A percentile compares a stretch with the other conserved stretches of the same genome.
Evolutionary conservation across 2,888 invertebrate species (phyloP).

Genomic region (Agapostemon virescens): DNA sequence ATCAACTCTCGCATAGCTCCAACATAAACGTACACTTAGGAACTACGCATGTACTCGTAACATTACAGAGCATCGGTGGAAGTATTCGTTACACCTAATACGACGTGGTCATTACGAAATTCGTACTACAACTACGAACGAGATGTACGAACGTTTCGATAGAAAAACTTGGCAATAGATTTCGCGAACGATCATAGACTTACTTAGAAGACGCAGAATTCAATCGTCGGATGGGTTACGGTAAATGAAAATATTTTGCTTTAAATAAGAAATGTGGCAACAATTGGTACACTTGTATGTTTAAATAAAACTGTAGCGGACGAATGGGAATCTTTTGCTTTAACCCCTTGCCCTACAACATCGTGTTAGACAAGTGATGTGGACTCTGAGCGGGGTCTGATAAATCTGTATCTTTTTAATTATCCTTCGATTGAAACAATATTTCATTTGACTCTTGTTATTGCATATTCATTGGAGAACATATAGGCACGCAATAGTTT

Average conservation of each 20-base stretch:
- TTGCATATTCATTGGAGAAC: no score
- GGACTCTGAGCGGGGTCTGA: no score
- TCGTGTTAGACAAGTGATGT: no score
- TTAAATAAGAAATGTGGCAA: background rate
- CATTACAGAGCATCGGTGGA: conserved; percentile 59
- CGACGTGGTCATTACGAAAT: conserved; percentile 15
- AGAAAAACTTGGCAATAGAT: conserved; percentile 18
- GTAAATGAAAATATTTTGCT: background rate
- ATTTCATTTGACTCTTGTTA: no score
- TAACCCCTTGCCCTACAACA: no score
- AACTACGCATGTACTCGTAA: conserved; percentile 64
- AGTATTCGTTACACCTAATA: conserved; percentile 49
- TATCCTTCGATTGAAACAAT: no score
- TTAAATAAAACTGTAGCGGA: background rate
- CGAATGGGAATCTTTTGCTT: no score
- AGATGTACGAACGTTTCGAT: background rate
- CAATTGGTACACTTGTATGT: background rate
- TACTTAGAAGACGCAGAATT: background rate
- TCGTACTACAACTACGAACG: conserved; percentile 17
- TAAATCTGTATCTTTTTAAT: no score
- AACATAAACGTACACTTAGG: conserved; percentile 32
- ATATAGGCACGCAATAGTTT: no score
- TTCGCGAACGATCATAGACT: conserved; percentile 29
- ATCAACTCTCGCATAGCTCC: background rate
- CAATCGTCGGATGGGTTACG: background rate